A percentile compares a stretch with the other conserved stretches of the same genome.
Conservation (phyloP, 1,140 invertebrate species). For the Eupristina koningsbergeri region DNA sequence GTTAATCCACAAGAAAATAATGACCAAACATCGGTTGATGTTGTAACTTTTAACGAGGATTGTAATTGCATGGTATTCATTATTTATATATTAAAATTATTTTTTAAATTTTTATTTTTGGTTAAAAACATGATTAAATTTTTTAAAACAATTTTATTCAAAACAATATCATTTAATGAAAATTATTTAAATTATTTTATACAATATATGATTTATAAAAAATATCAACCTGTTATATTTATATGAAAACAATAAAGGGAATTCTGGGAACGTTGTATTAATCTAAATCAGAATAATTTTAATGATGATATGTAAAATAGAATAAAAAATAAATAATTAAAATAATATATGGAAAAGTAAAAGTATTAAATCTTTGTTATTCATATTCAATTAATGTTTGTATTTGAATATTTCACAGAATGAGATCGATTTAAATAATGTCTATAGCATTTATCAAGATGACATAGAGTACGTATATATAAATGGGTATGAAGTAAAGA, state of each 20-base stretch:
- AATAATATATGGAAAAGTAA: not conserved
- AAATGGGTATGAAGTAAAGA: not conserved
- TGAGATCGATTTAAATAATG: not conserved
- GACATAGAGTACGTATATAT: slow-evolving; percentile 21
- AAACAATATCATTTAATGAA: not conserved
- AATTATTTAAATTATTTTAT: not conserved
- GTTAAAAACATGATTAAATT: not conserved
- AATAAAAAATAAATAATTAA: not conserved
- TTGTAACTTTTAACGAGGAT: not conserved
- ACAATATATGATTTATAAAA: not conserved
- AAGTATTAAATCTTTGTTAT: not conserved
- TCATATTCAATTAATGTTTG: not conserved
- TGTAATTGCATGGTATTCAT: not conserved
- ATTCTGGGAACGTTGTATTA: not conserved
- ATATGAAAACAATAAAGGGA: too few species aligned
- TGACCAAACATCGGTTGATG: not conserved
- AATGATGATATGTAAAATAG: not conserved
- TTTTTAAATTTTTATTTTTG: not conserved
- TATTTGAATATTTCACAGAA: not conserved
- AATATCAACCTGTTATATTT: not conserved
- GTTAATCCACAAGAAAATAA: not conserved
- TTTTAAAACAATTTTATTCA: too few species aligned
- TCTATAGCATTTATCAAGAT: not conserved
- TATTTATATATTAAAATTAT: not conserved
- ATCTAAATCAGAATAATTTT: too few species aligned